phyloP scores from a whole-genome alignment of 30 jellyfish, hydroid and myxozoan genomes.

The Aurelia sp. region DNA sequence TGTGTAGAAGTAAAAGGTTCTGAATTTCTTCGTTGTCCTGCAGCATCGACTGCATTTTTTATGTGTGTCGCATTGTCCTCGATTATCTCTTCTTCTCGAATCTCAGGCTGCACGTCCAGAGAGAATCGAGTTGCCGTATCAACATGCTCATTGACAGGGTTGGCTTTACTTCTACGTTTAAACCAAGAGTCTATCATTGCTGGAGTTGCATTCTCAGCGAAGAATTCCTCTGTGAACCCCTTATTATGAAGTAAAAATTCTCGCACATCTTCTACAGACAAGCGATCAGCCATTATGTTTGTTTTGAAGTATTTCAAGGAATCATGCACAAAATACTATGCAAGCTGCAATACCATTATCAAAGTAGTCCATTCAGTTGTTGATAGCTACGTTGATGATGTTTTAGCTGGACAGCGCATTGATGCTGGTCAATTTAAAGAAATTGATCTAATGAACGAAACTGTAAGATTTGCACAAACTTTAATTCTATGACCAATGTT shows the following conservation, averaged over 20 bases:
- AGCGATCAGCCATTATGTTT: not conserved
- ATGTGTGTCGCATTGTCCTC: conserved; percentile 9
- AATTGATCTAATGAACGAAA: no score
- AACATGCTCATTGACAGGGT: conserved; percentile 3
- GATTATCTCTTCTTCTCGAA: conserved; percentile 43
- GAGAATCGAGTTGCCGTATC: conserved; percentile 6
- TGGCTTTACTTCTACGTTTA: conserved; percentile 40
- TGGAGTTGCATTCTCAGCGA: conserved; percentile 66
- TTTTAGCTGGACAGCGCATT: no score
- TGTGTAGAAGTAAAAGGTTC: conserved; percentile 34
- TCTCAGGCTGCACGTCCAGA: conserved; percentile 38
- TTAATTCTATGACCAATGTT: no score
- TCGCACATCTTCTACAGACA: conserved; percentile 44
- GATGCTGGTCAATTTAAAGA: no score
- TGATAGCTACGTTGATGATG: no score
- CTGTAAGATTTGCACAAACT: no score
- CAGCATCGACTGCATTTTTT: not conserved
- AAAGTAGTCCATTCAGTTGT: no score
- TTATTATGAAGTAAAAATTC: conserved; percentile 47
- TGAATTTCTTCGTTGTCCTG: conserved; percentile 38
- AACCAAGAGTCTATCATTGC: conserved; percentile 70
- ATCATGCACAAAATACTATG: no score
- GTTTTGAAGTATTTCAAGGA: not conserved
- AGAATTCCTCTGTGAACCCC: conserved; percentile 68
- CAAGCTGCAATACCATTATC: no score